phyloP scores from a whole-genome alignment of 2,113 vertebrate genomes.

The Hiodon tergisus region DNA sequence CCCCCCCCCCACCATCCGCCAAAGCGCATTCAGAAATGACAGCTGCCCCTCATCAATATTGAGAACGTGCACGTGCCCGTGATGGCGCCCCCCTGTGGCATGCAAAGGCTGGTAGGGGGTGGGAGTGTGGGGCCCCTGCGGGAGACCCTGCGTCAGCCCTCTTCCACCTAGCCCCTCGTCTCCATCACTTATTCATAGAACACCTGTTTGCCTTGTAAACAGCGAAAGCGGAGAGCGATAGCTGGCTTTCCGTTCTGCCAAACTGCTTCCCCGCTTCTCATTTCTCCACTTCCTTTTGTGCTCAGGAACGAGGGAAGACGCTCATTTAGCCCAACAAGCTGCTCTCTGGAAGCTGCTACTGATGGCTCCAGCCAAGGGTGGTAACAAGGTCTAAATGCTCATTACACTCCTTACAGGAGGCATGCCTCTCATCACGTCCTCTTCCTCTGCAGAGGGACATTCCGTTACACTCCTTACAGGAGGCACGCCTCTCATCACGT shows the following conservation, averaged over 20 bases:
- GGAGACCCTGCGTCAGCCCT: conserved; percentile 21
- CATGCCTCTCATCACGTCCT: conserved; percentile 10
- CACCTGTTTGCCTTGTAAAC: conserved; percentile 41
- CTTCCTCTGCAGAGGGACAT: conserved; percentile 21
- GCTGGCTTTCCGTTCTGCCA: background rate
- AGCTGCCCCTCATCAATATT: conserved; percentile 50
- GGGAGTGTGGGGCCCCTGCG: background rate
- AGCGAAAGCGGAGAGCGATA: conserved; percentile 1
- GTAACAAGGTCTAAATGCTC: conserved; percentile 30
- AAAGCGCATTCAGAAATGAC: conserved; percentile 13
- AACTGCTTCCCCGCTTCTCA: background rate
- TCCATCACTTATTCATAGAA: conserved; percentile 50
- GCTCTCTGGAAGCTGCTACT: background rate
- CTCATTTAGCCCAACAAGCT: background rate
- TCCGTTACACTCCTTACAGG: conserved; percentile 5
- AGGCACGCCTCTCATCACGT: background rate
- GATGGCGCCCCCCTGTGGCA: conserved; percentile 13
- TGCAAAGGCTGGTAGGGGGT: conserved; percentile 4
- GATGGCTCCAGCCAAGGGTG: background rate
- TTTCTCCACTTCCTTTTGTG: background rate
- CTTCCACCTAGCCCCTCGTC: conserved; percentile 11
- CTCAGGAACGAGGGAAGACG: background rate
- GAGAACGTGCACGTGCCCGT: conserved; percentile 23
- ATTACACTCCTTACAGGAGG: conserved; percentile 24
- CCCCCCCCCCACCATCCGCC: background rate